Base-by-base conservation (phyloP, 37 sponge, comb jelly and placozoan genomes). In the Axinella damicornis region DNA sequence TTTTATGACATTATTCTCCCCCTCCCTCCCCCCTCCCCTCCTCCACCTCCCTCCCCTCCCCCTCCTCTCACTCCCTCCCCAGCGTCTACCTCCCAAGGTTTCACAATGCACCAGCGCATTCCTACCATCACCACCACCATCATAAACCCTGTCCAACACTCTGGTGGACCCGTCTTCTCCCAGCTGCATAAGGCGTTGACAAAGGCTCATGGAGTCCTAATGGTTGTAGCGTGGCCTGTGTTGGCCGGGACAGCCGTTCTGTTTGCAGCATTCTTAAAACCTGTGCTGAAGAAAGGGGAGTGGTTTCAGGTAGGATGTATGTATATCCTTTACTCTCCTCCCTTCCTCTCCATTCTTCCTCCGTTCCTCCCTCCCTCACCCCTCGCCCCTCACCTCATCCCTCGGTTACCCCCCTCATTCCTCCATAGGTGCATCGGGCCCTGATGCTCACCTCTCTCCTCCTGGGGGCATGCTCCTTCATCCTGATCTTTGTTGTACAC, bases 371-470 rank as follows among this genome's bases (percentile, higher is more conserved):
- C n/a, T n/a, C n/a, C n/a, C n/a, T n/a, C n/a, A n/a, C n/a, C n/a
- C n/a, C n/a, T n/a, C n/a, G n/a, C n/a, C n/a, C n/a, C n/a, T n/a
- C n/a, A n/a, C n/a, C n/a, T n/a, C n/a, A n/a, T 56, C 17, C 17
- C 17, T 56, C 17, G 17, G 17, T 56, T 56, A 19, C 57, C 17
- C 17, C 17, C 17, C 17, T 19, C 14, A 56, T 56, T 56, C 17
- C 57, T 14, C 57, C 17, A 56, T 17, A 81, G 76, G 60, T 88
- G 0, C 91, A 90, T 52, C 46, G 85, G 1, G 80, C 77, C 9
- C 32, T 90, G 53, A 85, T 78, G 75, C 30, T 90, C 33, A 36
- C 73, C 17, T 79, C 85, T 53, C 64, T 90, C 25, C 37, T 84
- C 46, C 38, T 78, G 21, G 65, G 66, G 52, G 64, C 57, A 0